Evolutionary conservation across 2,888 invertebrate species (phyloP).

Genomic region (Therioaphis trifolii): DNA sequence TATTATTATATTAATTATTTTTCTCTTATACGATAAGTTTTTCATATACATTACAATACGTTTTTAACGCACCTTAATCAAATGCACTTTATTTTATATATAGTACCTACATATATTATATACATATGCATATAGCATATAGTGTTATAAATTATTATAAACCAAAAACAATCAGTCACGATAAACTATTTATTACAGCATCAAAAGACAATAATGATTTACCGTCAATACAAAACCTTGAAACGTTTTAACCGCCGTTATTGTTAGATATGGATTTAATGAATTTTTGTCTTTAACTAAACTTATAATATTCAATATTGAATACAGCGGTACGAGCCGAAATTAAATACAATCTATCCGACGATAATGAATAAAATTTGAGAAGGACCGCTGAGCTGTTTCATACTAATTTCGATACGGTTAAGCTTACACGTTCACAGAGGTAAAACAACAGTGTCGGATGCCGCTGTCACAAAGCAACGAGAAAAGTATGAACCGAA

Average conservation of each 20-base stretch:
- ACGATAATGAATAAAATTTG: conserved; percentile 1
- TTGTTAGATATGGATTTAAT: conserved; percentile 3
- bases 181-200: background rate
- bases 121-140: no score
- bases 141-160: no score
- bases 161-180: conserved; percentile 29
- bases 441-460: background rate
- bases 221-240: conserved; percentile 22
- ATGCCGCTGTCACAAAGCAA: background rate
- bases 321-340: background rate
- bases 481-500: background rate
- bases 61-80: no score
- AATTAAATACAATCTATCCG: conserved; percentile 28
- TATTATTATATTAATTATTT: no score
- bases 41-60: no score
- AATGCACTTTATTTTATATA: no score
- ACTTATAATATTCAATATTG: background rate
- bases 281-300: conserved; percentile 17
- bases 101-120: no score
- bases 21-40: no score
- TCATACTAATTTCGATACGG: conserved; percentile 15
- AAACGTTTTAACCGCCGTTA: conserved; percentile 11
- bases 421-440: background rate
- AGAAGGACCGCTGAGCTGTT: background rate
- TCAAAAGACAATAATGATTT: conserved; percentile 29